A percentile compares a stretch with the other conserved stretches of the same genome.
phyloP scores from a whole-genome alignment of 2,113 vertebrate species.

The Eudorcas thomsonii region DNA sequence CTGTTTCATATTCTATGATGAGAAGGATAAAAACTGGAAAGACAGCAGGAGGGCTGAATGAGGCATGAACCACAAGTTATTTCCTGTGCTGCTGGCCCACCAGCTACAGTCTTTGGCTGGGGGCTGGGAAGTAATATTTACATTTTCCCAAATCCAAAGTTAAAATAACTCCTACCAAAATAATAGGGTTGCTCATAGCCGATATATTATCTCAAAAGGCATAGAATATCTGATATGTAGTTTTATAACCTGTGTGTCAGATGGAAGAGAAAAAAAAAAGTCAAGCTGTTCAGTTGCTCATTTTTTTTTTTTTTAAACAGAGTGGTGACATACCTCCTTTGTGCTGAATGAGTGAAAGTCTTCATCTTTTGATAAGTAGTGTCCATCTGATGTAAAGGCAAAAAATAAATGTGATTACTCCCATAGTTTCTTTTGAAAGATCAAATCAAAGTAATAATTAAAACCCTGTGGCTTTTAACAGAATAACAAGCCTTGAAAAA shows the following conservation, averaged over 20 bases:
- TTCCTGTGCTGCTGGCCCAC: no score
- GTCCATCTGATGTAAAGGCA: neutral
- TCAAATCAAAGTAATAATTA: slow-evolving; percentile 59
- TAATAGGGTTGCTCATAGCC: neutral
- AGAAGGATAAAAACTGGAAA: neutral
- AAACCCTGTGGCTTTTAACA: slow-evolving; percentile 58
- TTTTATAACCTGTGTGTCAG: neutral
- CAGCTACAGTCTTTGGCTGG: neutral
- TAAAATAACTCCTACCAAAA: neutral
- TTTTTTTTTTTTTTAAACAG: neutral
- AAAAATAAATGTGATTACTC: slow-evolving; percentile 4
- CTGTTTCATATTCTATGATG: neutral
- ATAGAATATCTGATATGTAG: neutral
- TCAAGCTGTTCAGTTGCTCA: neutral
- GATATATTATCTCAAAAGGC: neutral
- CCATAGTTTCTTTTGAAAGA: slow-evolving; percentile 16
- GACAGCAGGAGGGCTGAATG: neutral
- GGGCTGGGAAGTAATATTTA: neutral
- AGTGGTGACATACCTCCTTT: neutral
- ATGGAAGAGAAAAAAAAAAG: neutral
- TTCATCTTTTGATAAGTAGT: neutral
- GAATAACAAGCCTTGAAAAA: slow-evolving; percentile 70
- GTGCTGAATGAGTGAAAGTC: neutral
- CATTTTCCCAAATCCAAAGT: neutral
- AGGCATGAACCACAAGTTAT: neutral